phyloP scores from a whole-genome alignment of 2,797 vertebrate genomes.

The Malurus leucopterus region DNA sequence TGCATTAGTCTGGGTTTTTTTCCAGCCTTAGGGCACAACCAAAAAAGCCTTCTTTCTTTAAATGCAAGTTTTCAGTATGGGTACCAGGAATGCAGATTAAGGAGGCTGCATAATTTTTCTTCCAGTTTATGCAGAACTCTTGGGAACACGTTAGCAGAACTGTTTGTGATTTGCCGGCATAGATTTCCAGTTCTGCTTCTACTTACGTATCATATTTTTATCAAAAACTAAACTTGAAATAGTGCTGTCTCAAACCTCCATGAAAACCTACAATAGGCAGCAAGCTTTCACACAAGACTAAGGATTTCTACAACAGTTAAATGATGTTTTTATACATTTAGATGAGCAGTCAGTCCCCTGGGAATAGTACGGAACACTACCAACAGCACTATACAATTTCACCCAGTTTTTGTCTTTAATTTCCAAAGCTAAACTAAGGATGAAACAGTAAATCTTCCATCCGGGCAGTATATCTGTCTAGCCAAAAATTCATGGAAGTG shows the following conservation, averaged over 20 bases:
- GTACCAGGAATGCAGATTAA: background rate
- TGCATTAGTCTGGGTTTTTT: background rate
- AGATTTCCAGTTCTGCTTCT: background rate
- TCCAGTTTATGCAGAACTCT: background rate
- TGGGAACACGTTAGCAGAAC: background rate
- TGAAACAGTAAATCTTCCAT: background rate
- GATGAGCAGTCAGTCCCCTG: background rate
- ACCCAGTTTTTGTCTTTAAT: background rate
- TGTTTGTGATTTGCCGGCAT: background rate
- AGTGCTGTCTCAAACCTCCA: background rate
- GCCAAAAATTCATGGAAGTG: background rate
- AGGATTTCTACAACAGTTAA: background rate
- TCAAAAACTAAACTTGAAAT: background rate
- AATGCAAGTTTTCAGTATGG: background rate
- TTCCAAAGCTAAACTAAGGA: background rate
- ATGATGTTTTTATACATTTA: background rate
- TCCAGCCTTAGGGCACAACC: background rate
- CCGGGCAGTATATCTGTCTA: background rate
- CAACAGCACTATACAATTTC: background rate
- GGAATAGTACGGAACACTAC: background rate
- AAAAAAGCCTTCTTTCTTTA: background rate
- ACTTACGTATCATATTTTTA: background rate
- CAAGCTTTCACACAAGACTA: background rate
- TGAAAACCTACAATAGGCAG: background rate
- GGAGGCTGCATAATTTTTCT: background rate